These are phyloP conservation scores for Ammospiza caudacuta DNA, from an alignment of 2,113 vertebrate species.

Conservation along the genomic window DNA sequence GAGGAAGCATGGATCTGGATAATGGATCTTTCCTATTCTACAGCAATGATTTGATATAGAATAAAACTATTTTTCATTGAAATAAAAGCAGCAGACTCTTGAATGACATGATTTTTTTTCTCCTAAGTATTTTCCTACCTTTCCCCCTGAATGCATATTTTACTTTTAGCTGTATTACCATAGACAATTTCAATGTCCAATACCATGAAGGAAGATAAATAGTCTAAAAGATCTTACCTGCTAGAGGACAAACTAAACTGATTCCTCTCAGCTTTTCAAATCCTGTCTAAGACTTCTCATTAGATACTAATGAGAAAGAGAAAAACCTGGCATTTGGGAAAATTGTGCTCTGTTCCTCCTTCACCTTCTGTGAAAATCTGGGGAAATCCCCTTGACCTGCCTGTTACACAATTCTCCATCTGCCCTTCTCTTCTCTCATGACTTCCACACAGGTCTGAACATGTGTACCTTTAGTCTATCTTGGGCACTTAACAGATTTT, in stretches of 20 bases:
- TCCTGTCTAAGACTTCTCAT: neutral
- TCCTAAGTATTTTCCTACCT: neutral
- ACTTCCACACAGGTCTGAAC: neutral
- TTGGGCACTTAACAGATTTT: neutral
- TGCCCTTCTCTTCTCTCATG: neutral
- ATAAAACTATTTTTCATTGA: neutral
- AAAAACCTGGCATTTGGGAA: neutral
- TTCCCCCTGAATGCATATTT: neutral
- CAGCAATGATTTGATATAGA: neutral
- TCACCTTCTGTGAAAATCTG: neutral
- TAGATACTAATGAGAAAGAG: neutral
- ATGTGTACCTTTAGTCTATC: neutral
- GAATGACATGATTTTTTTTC: neutral
- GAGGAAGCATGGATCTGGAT: neutral
- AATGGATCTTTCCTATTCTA: neutral
- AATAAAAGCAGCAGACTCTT: neutral
- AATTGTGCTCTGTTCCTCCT: neutral
- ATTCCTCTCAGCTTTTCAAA: neutral
- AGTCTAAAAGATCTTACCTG: neutral
- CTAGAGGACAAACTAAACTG: neutral
- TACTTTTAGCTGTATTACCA: neutral
- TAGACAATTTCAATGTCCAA: neutral
- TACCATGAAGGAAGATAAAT: neutral
- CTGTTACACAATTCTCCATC: neutral
- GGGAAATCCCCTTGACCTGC: fast-evolving